phyloP scores from a whole-genome alignment of 2,113 vertebrate genomes.

The Albula glossodonta region DNA sequence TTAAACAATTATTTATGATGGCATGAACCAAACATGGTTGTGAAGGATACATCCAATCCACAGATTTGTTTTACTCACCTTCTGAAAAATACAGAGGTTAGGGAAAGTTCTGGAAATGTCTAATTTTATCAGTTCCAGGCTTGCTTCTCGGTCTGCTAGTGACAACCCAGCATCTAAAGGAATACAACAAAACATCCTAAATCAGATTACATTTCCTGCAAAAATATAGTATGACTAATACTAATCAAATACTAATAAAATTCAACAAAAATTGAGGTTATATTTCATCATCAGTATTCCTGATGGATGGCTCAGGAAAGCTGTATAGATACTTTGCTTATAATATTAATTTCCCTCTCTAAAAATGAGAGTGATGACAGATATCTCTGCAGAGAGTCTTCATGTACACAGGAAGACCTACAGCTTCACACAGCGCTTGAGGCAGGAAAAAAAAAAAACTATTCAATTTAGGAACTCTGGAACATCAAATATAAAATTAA shows the following conservation, averaged over 20 bases:
- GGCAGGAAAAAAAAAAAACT: not conserved
- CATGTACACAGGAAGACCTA: not conserved
- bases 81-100: constrained; percentile 93
- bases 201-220: not conserved
- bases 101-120: constrained; percentile 97
- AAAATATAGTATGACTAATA: not conserved
- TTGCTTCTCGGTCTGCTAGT: constrained; percentile 86
- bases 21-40: too few relatives aligned
- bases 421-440: not conserved
- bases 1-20: too few relatives aligned
- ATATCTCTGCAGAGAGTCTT: not conserved
- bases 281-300: not conserved
- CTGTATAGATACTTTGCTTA: not conserved
- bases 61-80: constrained; percentile 66
- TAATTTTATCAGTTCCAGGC: constrained; percentile 93
- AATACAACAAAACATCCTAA: not conserved
- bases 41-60: not conserved
- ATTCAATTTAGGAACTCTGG: not conserved
- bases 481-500: not conserved
- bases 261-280: too few relatives aligned
- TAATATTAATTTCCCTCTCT: not conserved
- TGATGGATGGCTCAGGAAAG: not conserved
- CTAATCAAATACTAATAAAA: too few relatives aligned
- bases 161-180: constrained; percentile 79
- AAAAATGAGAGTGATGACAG: not conserved